Percentiles rank a stretch among this genome's conserved stretches.
phyloP scores from a whole-genome alignment of 2,888 invertebrate species.

The Plagodis pulveraria region DNA sequence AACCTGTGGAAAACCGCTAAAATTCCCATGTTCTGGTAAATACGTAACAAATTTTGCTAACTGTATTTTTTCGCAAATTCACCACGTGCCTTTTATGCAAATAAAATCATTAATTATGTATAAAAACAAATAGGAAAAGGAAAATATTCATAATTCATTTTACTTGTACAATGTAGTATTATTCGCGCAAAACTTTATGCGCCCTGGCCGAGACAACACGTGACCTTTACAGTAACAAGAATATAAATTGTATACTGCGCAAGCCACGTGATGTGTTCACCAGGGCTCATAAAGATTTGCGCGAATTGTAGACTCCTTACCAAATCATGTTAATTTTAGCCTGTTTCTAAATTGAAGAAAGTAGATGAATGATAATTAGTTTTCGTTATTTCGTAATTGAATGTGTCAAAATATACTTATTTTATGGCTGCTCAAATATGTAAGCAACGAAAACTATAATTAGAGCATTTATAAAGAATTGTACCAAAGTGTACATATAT shows the following conservation, averaged over 20 bases:
- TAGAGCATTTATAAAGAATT: conserved; percentile 58
- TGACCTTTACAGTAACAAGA: too few species aligned
- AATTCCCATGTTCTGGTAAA: conserved; percentile 45
- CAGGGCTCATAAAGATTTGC: too few species aligned
- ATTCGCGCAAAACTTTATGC: too few species aligned
- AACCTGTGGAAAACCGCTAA: conserved; percentile 46
- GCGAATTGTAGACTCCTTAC: conserved; percentile 14
- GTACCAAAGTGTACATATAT: conserved; percentile 48
- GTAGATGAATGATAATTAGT: conserved; percentile 33
- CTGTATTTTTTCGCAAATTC: conserved; percentile 31
- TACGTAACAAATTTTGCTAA: conserved; percentile 12
- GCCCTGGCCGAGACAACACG: too few species aligned
- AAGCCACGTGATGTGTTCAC: too few species aligned
- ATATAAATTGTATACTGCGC: too few species aligned
- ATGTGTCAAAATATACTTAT: conserved; percentile 44
- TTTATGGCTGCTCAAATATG: conserved; percentile 29
- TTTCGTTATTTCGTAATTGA: conserved; percentile 36
- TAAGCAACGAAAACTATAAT: conserved; percentile 42
- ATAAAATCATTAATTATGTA: conserved; percentile 22
- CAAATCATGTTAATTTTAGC: conserved; percentile 50
- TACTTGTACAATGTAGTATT: too few species aligned
- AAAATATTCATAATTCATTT: too few species aligned
- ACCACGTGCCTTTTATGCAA: conserved; percentile 51
- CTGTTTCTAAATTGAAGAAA: conserved; percentile 30
- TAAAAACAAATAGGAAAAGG: too few species aligned